phyloP scores from a whole-genome alignment of 2,888 invertebrate species.

The Nemoura dubitans region DNA sequence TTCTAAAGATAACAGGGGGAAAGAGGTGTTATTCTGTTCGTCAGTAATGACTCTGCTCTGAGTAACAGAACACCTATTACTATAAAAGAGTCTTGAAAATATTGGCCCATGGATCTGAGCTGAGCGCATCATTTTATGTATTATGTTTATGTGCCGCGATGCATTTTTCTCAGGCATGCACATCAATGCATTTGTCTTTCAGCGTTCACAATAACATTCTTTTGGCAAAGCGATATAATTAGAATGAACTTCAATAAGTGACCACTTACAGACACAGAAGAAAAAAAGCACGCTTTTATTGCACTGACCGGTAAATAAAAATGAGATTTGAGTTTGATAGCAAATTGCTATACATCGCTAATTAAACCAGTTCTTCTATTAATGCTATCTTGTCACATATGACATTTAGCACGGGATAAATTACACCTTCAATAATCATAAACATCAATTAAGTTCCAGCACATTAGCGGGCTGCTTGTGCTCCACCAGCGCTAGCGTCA shows the following conservation, averaged over 20 bases:
- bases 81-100: not conserved
- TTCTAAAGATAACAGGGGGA: not conserved
- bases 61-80: not conserved
- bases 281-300: not conserved
- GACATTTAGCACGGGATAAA: slow-evolving; percentile 26
- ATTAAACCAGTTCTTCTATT: slow-evolving; percentile 16
- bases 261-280: not conserved
- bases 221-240: not conserved
- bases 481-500: not conserved
- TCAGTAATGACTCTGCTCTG: not conserved
- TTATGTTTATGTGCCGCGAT: not conserved
- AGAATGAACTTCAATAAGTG: slow-evolving; percentile 1
- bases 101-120: too few species aligned
- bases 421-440: slow-evolving; percentile 29
- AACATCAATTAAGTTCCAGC: slow-evolving; percentile 10
- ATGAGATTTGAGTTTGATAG: not conserved
- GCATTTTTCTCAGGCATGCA: not conserved
- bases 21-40: not conserved
- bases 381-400: slow-evolving; percentile 21
- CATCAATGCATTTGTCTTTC: not conserved
- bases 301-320: not conserved
- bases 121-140: not conserved
- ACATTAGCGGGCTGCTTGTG: slow-evolving; percentile 10
- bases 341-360: not conserved
- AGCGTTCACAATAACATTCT: not conserved